These are phyloP conservation scores for Falco novaeseelandiae DNA, from an alignment of 2,797 vertebrate genomes.

Conservation along the genomic window DNA sequence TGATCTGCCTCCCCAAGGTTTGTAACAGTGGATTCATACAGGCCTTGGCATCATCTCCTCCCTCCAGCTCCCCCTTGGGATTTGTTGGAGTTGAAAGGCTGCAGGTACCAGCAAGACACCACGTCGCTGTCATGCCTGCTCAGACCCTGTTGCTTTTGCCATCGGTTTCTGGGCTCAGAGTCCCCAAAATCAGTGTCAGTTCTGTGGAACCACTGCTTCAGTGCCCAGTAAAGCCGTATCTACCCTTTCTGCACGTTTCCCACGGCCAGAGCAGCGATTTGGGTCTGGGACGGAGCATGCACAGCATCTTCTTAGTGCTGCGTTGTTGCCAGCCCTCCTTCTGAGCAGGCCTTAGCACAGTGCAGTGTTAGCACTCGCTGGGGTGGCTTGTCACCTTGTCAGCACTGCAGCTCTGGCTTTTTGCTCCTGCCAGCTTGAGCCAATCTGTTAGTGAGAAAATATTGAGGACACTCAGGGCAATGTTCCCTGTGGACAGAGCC, in stretches of 20 bases:
- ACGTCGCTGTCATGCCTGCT: accelerated
- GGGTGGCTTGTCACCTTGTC: background rate
- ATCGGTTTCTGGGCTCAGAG: background rate
- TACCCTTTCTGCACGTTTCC: background rate
- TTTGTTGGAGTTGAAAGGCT: background rate
- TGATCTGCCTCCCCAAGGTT: background rate
- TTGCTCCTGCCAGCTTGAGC: background rate
- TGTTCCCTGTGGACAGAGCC: background rate
- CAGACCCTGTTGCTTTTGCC: accelerated
- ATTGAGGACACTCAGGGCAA: accelerated
- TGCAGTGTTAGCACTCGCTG: accelerated
- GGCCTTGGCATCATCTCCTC: background rate
- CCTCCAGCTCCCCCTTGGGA: background rate
- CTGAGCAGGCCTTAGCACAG: accelerated
- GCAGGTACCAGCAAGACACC: background rate
- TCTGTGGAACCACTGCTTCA: background rate
- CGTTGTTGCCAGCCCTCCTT: background rate
- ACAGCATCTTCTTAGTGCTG: accelerated
- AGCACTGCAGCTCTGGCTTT: background rate
- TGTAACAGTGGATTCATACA: background rate
- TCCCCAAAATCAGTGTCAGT: background rate
- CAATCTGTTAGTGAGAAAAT: background rate
- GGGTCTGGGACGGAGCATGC: background rate
- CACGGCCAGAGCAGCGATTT: background rate
- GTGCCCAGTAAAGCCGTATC: background rate